phyloP scores from a whole-genome alignment of 2,888 invertebrate species.

The Pemphredon lugubris region DNA sequence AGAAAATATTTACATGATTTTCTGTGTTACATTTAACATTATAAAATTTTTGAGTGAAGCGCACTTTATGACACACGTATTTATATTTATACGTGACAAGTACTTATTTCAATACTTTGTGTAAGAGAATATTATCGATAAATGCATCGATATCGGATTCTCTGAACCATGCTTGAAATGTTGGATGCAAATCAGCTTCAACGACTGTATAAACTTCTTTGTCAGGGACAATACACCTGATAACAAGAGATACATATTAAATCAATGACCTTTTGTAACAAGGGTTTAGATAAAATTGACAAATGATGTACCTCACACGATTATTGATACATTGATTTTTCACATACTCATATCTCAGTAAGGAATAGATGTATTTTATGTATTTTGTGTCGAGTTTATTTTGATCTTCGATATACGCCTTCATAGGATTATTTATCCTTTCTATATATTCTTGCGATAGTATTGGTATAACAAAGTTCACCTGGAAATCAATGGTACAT shows the following conservation, averaged over 20 bases:
- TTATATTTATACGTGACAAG: neutral
- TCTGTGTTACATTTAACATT: neutral
- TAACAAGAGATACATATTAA: conserved; percentile 20
- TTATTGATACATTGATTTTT: conserved; percentile 68
- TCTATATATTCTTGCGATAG: conserved; percentile 82
- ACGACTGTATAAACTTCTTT: conserved; percentile 61
- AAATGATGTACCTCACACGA: conserved; percentile 68
- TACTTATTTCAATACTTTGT: conserved; percentile 50
- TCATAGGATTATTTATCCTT: conserved; percentile 80
- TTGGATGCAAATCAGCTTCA: conserved; percentile 68
- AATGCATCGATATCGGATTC: conserved; percentile 68
- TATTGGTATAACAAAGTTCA: conserved; percentile 83
- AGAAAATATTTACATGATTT: neutral
- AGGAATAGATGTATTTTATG: conserved; percentile 71
- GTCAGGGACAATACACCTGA: conserved; percentile 74
- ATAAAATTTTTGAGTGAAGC: too few species aligned
- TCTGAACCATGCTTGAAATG: conserved; percentile 74
- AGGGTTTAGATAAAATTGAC: neutral
- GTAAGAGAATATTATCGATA: conserved; percentile 67
- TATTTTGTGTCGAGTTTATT: conserved; percentile 69
- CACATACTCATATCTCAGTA: conserved; percentile 70
- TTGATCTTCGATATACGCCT: conserved; percentile 42
- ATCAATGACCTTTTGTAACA: neutral
- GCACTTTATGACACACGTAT: too few species aligned
- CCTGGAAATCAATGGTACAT: conserved; percentile 77